Evolutionary conservation across 2,113 vertebrate genomes (phyloP).

Genomic region (Macroglossus sobrinus): DNA sequence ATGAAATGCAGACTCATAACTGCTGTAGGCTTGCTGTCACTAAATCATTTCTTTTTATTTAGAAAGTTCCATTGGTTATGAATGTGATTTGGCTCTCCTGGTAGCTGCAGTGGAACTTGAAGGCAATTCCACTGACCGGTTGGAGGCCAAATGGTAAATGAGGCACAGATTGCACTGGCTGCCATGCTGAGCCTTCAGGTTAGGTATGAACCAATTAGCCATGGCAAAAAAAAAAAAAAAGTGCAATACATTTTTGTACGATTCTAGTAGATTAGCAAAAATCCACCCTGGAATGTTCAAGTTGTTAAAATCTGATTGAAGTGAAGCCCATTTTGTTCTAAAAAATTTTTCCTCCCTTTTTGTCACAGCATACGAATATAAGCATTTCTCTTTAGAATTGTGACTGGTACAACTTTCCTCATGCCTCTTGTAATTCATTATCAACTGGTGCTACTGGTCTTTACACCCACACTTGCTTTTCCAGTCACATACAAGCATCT

Average conservation of each 20-base stretch:
- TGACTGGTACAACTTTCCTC: accelerated
- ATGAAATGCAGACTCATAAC: background rate
- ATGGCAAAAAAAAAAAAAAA: background rate
- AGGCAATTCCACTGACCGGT: background rate
- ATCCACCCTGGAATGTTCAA: background rate
- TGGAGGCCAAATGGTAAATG: background rate
- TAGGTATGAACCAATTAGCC: no score
- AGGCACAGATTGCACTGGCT: accelerated
- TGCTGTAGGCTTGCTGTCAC: background rate
- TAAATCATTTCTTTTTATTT: background rate
- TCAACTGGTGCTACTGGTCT: accelerated
- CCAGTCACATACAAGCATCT: accelerated
- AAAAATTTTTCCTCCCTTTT: background rate
- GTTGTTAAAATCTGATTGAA: background rate
- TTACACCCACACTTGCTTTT: background rate
- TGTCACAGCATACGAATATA: background rate
- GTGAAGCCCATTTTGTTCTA: background rate
- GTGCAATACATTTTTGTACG: no score
- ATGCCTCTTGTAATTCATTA: accelerated
- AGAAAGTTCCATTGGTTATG: background rate
- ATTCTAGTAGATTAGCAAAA: background rate
- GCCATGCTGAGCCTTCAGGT: background rate
- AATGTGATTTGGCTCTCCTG: background rate
- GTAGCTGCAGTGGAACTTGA: background rate
- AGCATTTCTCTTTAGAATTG: background rate